phyloP scores from a whole-genome alignment of 2,888 invertebrate genomes.

The Cephonodes hylas region DNA sequence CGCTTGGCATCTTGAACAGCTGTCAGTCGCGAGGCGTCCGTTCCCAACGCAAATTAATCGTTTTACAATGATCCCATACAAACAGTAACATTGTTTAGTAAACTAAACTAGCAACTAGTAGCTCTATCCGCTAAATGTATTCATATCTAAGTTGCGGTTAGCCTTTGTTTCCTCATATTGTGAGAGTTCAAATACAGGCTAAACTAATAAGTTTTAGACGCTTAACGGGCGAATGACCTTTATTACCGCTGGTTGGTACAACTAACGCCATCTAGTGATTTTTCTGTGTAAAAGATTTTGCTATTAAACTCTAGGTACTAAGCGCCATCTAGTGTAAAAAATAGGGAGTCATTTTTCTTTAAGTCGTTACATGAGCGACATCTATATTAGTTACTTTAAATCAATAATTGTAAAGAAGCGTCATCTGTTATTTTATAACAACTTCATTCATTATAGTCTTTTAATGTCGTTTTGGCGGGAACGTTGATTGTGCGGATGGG shows the following conservation, averaged over 20 bases:
- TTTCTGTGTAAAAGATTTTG: neutral
- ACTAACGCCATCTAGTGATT: neutral
- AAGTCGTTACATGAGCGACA: neutral
- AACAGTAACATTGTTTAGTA: no score
- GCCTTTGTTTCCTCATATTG: neutral
- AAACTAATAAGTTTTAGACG: neutral
- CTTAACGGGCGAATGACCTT: conserved; percentile 1
- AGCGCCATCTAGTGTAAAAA: neutral
- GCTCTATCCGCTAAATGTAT: neutral
- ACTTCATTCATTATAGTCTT: neutral
- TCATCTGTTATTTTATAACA: neutral
- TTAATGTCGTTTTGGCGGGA: neutral
- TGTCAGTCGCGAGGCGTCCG: no score
- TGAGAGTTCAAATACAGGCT: neutral
- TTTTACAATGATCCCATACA: no score
- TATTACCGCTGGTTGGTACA: neutral
- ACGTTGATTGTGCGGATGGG: neutral
- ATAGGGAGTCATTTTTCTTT: no score
- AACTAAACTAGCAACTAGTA: no score
- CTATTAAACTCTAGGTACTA: no score
- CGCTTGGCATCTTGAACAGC: no score
- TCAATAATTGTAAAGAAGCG: no score
- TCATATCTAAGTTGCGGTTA: neutral
- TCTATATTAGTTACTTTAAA: neutral
- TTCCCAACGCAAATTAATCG: no score